A percentile compares a stretch with the other conserved stretches of the same genome.
Conservation (phyloP, 2,888 invertebrate species). For the Drosophila mayaguana region DNA sequence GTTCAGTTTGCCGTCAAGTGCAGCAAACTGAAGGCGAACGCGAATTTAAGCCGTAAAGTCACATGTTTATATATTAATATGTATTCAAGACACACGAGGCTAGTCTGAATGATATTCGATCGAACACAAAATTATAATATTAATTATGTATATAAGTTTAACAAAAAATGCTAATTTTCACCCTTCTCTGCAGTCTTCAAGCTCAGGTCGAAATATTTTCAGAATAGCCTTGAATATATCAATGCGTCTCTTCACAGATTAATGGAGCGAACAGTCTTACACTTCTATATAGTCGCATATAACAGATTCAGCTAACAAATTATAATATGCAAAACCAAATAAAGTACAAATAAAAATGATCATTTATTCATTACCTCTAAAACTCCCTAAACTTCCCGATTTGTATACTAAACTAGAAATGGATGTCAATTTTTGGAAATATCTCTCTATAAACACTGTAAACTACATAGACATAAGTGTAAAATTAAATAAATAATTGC, state of each 20-base stretch:
- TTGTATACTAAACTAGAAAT: too few relatives aligned
- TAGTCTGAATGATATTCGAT: background rate
- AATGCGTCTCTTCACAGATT: background rate
- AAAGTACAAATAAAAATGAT: too few relatives aligned
- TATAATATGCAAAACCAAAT: background rate
- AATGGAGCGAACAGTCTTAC: background rate
- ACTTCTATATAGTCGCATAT: background rate
- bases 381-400: too few relatives aligned
- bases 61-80: background rate
- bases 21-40: background rate
- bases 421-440: too few relatives aligned
- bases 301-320: background rate
- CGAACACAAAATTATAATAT: too few relatives aligned
- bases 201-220: background rate
- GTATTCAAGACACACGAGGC: background rate
- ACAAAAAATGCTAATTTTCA: background rate
- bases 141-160: too few relatives aligned
- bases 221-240: background rate
- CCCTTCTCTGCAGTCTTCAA: background rate
- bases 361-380: too few relatives aligned
- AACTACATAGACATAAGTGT: too few relatives aligned
- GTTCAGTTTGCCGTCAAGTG: too few relatives aligned
- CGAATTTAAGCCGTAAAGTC: background rate
- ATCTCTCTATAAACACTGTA: too few relatives aligned
- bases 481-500: too few relatives aligned